Base-by-base conservation (phyloP, 1,140 invertebrate genomes). In the Holcopasites calliopsidis region DNA sequence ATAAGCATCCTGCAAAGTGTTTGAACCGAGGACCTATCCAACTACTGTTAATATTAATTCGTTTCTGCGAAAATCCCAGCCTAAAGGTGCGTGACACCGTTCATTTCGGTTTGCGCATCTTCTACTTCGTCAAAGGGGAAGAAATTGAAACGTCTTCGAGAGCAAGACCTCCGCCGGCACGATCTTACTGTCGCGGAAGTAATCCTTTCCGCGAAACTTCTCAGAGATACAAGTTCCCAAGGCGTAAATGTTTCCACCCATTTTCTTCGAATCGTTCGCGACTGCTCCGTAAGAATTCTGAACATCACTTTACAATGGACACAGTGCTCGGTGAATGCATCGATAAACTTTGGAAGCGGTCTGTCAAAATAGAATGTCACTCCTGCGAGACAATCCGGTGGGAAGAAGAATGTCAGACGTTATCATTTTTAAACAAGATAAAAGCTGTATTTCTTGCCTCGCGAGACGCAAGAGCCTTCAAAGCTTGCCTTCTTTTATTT, bases 151-250 rank as follows among this genome's bases (percentile, higher is more conserved):
- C 35, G 13, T 54, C n/a, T 40, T n/a, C 35, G n/a, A 0, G n/a
- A 57, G 6, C 18, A 13, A 8, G 26, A 49, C 42, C 31, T 57
- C 4, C 26, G 6, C n/a, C 11, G 40, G 40, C 55, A 21, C 21
- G 35, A 23, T 64, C 50, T 57, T 57, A 74, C 68, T 74, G 50
- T 68, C 57, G 31, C 11, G 23, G 13, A 57, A 74, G 68, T 74
- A 68, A 74, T 74, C 62, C 50, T 31, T 21, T 42, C 21, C 40
- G 23, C 28, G 40, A 23, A 74, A 74, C 10, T 57, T 74, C 16
- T 3, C 5, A 28, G 62, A 28, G 40, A 28, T n/a, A 47, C 40
- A 47, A 66, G 50, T 49, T 44, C 16, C 13, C 6, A 6, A n/a
- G 28, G 16, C 26, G n/a, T 3, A 60, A 52, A 8, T 52, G n/a